Evolutionary conservation across 1,140 invertebrate species (phyloP).

Genomic region (Drosophila neocordata): DNA sequence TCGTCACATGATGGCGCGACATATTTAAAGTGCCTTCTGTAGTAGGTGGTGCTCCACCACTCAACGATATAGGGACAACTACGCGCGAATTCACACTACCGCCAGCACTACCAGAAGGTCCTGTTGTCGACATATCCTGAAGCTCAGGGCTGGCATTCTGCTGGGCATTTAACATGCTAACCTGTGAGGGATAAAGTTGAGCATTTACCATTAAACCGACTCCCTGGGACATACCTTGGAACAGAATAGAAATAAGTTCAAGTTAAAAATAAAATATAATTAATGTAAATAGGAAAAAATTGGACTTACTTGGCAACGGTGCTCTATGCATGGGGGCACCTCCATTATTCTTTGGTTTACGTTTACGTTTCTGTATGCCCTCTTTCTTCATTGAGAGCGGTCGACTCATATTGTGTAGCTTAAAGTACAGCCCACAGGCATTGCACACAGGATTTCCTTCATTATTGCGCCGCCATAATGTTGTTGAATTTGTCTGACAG

Average conservation of each 20-base stretch:
- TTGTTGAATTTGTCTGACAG: constrained; percentile 94
- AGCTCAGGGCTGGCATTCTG: constrained; percentile 65
- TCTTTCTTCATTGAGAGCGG: constrained; percentile 99
- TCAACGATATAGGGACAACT: constrained; percentile 54
- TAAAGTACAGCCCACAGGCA: constrained; percentile 96
- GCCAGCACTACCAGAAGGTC: constrained; percentile 27
- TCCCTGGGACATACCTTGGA: constrained; percentile 67
- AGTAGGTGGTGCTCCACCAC: constrained; percentile 40
- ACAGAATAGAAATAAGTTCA: neutral
- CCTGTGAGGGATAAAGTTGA: constrained; percentile 69
- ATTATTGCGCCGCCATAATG: constrained; percentile 94
- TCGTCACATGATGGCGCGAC: constrained; percentile 72
- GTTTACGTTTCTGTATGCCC: constrained; percentile 95
- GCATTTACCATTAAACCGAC: constrained; percentile 58
- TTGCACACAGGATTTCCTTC: constrained; percentile 96
- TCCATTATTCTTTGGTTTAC: constrained; percentile 91
- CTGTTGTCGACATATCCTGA: constrained; percentile 74
- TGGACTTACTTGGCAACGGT: constrained; percentile 70
- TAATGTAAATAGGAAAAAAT: neutral
- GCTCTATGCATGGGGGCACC: constrained; percentile 76
- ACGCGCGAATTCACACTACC: constrained; percentile 31
- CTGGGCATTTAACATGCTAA: constrained; percentile 48
- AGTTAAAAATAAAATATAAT: constrained; percentile 7
- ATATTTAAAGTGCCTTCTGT: constrained; percentile 68
- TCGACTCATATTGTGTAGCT: constrained; percentile 93